A percentile compares a stretch with the other conserved stretches of the same genome.
Evolutionary conservation across 2,113 vertebrate genomes (phyloP).

Genomic region (Cyanocitta stelleri): DNA sequence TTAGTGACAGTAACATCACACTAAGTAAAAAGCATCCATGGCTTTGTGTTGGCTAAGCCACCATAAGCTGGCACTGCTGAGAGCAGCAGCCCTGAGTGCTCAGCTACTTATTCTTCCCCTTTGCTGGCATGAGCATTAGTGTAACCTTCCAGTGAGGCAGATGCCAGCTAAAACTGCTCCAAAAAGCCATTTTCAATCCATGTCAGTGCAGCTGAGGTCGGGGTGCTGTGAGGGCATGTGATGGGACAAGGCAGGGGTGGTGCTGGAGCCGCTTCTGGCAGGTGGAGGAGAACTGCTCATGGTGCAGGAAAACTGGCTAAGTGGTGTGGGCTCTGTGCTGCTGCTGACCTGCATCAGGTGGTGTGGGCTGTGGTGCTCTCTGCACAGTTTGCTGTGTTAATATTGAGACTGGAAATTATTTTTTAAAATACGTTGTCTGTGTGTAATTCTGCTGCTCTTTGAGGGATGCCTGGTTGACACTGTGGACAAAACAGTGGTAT

Average conservation of each 20-base stretch:
- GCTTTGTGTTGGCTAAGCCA: background rate
- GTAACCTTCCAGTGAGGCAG: background rate
- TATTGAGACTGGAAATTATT: background rate
- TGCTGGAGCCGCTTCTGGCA: background rate
- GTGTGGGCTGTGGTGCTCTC: background rate
- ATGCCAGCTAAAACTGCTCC: background rate
- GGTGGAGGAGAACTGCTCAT: accelerated
- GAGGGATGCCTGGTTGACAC: background rate
- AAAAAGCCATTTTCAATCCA: accelerated
- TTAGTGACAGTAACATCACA: background rate
- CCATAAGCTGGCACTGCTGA: background rate
- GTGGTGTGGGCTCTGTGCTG: background rate
- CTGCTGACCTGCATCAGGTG: accelerated
- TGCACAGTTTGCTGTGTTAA: background rate
- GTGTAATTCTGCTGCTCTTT: background rate
- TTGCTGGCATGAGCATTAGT: background rate
- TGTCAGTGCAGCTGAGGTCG: background rate
- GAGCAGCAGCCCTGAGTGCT: background rate
- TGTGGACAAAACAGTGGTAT: background rate
- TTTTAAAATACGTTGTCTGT: accelerated
- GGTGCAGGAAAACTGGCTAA: accelerated
- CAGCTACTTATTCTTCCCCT: background rate
- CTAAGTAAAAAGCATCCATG: background rate
- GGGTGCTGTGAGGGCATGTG: background rate
- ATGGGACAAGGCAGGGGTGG: background rate